phyloP scores from a whole-genome alignment of 2,113 vertebrate species.

The Rhipidura dahli region DNA sequence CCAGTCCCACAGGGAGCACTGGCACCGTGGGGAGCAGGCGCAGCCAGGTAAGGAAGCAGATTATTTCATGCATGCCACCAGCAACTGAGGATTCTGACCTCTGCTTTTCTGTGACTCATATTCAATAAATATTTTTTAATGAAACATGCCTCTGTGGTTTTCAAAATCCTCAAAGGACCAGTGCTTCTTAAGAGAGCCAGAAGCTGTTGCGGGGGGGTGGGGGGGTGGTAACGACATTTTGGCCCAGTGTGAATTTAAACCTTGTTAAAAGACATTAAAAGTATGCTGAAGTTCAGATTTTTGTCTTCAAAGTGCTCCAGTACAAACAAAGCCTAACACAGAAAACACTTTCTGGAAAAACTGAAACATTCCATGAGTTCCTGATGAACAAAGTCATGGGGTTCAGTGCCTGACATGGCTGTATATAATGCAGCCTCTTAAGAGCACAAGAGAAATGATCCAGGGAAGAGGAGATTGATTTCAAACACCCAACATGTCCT shows the following conservation, averaged over 20 bases:
- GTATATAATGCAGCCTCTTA: slow-evolving; percentile 42
- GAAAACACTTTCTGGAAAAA: slow-evolving; percentile 57
- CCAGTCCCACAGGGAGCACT: fast-evolving
- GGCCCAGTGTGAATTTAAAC: slow-evolving; percentile 61
- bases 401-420: background rate
- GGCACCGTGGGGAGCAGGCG: fast-evolving
- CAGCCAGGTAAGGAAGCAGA: background rate
- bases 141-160: slow-evolving; percentile 40
- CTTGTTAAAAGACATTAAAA: slow-evolving; percentile 58
- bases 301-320: slow-evolving; percentile 52
- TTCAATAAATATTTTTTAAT: slow-evolving; percentile 55
- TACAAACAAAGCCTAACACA: slow-evolving; percentile 63
- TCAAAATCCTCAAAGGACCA: slow-evolving; percentile 57
- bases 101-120: slow-evolving; percentile 42
- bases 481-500: slow-evolving; percentile 38
- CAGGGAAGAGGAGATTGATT: slow-evolving; percentile 45
- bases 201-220: background rate
- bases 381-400: slow-evolving; percentile 32
- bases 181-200: background rate
- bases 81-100: slow-evolving; percentile 22
- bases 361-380: slow-evolving; percentile 57
- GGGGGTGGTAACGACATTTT: background rate
- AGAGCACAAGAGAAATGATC: slow-evolving; percentile 43
- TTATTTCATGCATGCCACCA: slow-evolving; percentile 14
- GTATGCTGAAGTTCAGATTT: slow-evolving; percentile 55